A percentile compares a stretch with the other conserved stretches of the same genome.
Evolutionary conservation across 2,888 invertebrate species (phyloP).

Genomic region (Bimastos eiseni): DNA sequence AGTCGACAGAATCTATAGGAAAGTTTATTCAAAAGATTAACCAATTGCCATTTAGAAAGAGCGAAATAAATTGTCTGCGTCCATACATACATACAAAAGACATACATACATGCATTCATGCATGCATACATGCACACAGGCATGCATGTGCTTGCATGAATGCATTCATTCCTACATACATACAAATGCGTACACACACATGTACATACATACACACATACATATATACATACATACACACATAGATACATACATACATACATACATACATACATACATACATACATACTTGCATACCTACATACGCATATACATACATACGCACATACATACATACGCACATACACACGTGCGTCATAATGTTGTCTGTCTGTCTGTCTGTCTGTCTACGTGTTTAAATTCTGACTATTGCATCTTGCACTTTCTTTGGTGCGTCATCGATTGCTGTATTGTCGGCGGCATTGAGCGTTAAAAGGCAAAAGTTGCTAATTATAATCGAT

Average conservation of each 20-base stretch:
- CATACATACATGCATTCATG: not conserved
- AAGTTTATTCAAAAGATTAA: not conserved
- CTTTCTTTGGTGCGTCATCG: no score
- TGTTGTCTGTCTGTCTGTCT: no score
- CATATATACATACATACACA: not conserved
- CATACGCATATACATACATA: not conserved
- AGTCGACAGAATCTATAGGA: not conserved
- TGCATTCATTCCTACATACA: not conserved
- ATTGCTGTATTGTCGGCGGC: no score
- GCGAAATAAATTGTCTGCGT: not conserved
- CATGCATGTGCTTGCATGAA: not conserved
- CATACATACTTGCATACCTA: not conserved
- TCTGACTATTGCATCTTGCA: no score
- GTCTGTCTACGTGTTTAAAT: no score
- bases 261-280: not conserved
- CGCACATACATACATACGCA: not conserved
- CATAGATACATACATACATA: not conserved
- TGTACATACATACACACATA: not conserved
- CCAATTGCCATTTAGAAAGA: not conserved
- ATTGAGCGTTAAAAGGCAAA: no score
- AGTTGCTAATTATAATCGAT: no score
- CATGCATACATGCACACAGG: not conserved
- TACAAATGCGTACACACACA: not conserved
- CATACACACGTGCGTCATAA: not conserved
- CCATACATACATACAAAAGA: not conserved